phyloP scores from a whole-genome alignment of 2,113 vertebrate species.

The Ochotona curzoniae region DNA sequence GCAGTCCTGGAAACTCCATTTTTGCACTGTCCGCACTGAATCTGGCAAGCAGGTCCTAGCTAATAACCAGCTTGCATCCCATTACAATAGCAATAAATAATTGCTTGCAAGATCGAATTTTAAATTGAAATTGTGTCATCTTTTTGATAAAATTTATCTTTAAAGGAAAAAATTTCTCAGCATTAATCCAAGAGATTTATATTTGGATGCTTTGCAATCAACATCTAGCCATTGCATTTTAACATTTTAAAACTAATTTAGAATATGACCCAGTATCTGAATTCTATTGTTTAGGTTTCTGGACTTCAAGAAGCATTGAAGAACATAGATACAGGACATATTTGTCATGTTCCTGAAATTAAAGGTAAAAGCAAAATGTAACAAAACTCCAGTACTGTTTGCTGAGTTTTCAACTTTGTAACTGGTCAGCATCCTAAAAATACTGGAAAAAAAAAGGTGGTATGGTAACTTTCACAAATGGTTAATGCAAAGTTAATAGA shows the following conservation, averaged over 20 bases:
- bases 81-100: not conserved
- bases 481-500: not conserved
- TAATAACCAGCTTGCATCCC: too few species aligned
- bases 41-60: too few species aligned
- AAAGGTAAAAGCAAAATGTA: constrained; percentile 83
- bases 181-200: constrained; percentile 8
- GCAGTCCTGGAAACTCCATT: too few species aligned
- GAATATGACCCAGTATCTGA: not conserved
- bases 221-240: constrained; percentile 37
- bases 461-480: constrained; percentile 7
- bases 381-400: constrained; percentile 12
- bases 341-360: constrained; percentile 45
- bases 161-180: not conserved
- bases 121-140: not conserved
- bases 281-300: constrained; percentile 78
- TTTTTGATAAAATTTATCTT: constrained; percentile 29
- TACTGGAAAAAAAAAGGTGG: not conserved
- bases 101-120: constrained; percentile 29
- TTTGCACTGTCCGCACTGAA: not conserved
- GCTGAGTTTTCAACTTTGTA: constrained; percentile 7
- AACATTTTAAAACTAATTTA: constrained; percentile 2
- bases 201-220: constrained; percentile 14
- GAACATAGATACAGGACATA: constrained; percentile 58
- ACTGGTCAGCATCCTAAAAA: not conserved
- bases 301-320: constrained; percentile 78